These are phyloP conservation scores for Yponomeuta cagnagella DNA, from an alignment of 2,888 invertebrate species.

Conservation along the genomic window DNA sequence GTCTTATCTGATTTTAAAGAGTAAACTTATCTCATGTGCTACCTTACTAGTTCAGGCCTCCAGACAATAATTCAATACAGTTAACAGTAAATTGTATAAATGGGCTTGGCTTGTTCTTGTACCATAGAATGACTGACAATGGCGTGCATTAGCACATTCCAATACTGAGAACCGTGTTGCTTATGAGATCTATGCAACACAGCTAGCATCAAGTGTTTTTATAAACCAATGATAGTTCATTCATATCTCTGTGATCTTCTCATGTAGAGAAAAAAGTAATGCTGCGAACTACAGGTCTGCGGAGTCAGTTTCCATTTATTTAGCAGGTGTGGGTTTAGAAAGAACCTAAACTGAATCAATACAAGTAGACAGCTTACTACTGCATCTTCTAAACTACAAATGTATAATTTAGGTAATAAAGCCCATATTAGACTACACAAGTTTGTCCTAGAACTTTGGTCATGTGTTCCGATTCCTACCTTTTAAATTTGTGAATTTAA, in stretches of 20 bases:
- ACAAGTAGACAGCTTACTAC: no score
- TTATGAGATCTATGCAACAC: background rate
- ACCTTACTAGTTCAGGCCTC: background rate
- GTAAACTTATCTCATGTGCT: background rate
- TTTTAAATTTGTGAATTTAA: no score
- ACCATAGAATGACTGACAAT: background rate
- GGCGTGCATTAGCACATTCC: conserved; percentile 1
- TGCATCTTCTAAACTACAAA: no score
- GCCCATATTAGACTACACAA: no score
- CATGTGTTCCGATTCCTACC: no score
- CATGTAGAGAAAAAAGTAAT: background rate
- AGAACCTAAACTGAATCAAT: no score
- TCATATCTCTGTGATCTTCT: background rate
- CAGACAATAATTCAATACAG: background rate
- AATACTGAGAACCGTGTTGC: conserved; percentile 2
- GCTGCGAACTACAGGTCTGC: no score
- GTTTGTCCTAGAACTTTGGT: no score
- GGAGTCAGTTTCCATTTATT: no score
- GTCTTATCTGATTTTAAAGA: background rate
- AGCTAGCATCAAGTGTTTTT: background rate
- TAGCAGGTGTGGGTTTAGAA: no score
- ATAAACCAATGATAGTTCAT: background rate
- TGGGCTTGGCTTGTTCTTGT: conserved; percentile 1
- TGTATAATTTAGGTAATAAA: no score
- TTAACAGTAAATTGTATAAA: background rate